Base-by-base conservation (phyloP, 2,797 vertebrate species). In the Scyliorhinus canicula region DNA sequence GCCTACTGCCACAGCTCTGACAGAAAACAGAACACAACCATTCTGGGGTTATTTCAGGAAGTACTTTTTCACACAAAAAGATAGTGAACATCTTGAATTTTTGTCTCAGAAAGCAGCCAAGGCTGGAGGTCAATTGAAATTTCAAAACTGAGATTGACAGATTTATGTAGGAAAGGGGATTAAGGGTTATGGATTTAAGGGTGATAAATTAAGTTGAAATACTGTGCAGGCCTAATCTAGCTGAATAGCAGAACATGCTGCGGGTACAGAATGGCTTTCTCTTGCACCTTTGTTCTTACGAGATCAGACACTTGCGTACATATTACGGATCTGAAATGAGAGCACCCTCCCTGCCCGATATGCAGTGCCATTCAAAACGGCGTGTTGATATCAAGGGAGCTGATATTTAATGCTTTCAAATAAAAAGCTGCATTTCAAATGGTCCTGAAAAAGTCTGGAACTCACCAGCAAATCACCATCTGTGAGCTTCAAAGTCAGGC, bases 401-500 rank as follows among this genome's bases (percentile, higher is more conserved):
- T 57, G 86, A n/a, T 35, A 2, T 85, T 85, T 50, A 9, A 7
- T 28, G 11, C 26, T 55, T 60, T 63, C 21, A 82, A 44, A 47
- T 3, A 1, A 57, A 60, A 35, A 40, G 16, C 2, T n/a, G 21
- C 55, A 90, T 21, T 90, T n/a, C 35, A 8, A 21, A n/a, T 60
- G 35, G 2, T 91, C 40, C 35, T 44, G 88, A 7, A 63, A 3
- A 8, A 19, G 21, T 91, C 57, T 91, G 57, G 24, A 24, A 91
- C 93, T 71, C 47, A 94, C 93, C 93, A 94, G 67, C 67, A 94
- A 74, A 35, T 94, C 67, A 35, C 65, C 3, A 16, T 74, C 93
- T 7, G 44, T 7, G 95, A 99, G 96, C 95, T 95, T 97, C 95
- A 97, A 95, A 0, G 86, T 40, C 91, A 98, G 97, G 8, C 97